Evolutionary conservation across 2,888 invertebrate species (phyloP), one percentile per base, ranked within the genome.

Genomic region (Hypomecis punctinalis): DNA sequence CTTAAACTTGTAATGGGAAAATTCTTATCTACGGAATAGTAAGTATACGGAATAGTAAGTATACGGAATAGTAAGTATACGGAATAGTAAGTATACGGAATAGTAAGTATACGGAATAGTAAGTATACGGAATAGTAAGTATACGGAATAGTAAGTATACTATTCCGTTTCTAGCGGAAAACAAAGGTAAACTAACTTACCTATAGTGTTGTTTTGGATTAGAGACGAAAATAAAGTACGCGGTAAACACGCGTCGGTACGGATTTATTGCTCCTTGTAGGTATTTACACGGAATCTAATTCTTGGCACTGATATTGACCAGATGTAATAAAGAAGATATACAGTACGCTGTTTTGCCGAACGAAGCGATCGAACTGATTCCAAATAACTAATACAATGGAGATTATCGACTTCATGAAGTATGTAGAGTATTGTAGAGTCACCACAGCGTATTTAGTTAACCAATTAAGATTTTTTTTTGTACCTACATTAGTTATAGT

Each of bases 131-230:
- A n/a, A n/a, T n/a, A n/a, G n/a, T n/a, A n/a, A n/a, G n/a, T n/a
- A n/a, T n/a, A n/a, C n/a, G n/a, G n/a, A n/a, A n/a, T n/a, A n/a
- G n/a, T n/a, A n/a, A n/a, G n/a, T n/a, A n/a, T n/a, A n/a, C n/a
- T n/a, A n/a, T n/a, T n/a, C n/a, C 78, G 76, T 81, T 79, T 76
- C 58, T 62, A 73, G 70, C 80, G 79, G 79, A 85, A 85, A 83
- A 82, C 76, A 81, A 78, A 76, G 67, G 68, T 64, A 55, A 46
- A 40, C 51, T 48, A 63, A 52, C 23, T 60, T 61, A 57, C 58
- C 60, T 63, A 8, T 48, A 36, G 43, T 53, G 40, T 42, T 53
- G 63, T 39, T 51, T 23, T 36, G 7, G 37, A 52, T 47, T 47
- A 62, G 64, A 69, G 77, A 80, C 79, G 68, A 78, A 84, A 78